phyloP scores from a whole-genome alignment of 2,888 invertebrate genomes.

The Leptinotarsa peninsularis region DNA sequence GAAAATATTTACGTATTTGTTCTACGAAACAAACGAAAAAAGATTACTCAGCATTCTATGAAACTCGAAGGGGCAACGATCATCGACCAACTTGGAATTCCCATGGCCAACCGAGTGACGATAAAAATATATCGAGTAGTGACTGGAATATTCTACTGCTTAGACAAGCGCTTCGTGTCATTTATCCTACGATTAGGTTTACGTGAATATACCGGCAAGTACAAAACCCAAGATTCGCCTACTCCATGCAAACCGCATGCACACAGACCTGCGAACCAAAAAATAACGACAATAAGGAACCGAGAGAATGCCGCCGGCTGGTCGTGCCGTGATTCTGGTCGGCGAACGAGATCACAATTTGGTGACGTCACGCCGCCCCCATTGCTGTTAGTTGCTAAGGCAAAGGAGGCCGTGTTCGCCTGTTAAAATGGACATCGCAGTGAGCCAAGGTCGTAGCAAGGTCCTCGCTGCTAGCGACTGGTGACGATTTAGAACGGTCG shows the following conservation, averaged over 20 bases:
- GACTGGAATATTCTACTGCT: not conserved
- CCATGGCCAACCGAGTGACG: conserved; percentile 5
- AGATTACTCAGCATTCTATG: conserved; percentile 5
- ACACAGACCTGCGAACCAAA: not conserved
- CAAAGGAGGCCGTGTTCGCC: conserved; percentile 41
- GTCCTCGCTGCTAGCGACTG: conserved; percentile 37
- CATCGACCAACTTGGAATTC: conserved; percentile 17
- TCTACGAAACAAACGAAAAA: conserved; percentile 5
- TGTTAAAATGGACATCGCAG: conserved; percentile 53
- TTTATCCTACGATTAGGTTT: not conserved
- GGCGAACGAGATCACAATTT: conserved; percentile 49
- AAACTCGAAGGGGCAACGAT: not conserved
- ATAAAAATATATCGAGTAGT: not conserved
- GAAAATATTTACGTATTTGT: conserved; percentile 1
- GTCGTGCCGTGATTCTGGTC: conserved; percentile 23
- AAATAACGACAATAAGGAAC: not conserved
- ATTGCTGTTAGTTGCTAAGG: conserved; percentile 50
- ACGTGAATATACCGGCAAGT: not conserved
- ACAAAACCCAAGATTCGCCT: not conserved
- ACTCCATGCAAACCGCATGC: not conserved
- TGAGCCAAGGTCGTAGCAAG: conserved; percentile 56
- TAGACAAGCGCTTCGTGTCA: not conserved
- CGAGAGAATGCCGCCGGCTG: conserved; percentile 19
- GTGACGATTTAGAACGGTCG: conserved; percentile 11
- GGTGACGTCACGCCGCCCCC: conserved; percentile 58